phyloP scores from a whole-genome alignment of 2,113 vertebrate species.

The Boleophthalmus pectinirostris region DNA sequence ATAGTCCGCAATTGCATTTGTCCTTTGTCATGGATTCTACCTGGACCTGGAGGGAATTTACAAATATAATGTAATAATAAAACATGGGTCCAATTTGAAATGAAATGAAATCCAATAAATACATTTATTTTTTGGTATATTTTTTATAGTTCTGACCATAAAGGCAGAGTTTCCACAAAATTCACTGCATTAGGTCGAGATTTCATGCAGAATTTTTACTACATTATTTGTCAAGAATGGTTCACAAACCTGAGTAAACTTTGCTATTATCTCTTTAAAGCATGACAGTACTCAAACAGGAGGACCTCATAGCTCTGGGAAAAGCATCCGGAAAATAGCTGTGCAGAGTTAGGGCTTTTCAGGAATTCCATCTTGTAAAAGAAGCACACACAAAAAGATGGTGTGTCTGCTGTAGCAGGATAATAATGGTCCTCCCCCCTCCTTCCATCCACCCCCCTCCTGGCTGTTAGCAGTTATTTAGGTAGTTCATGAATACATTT shows the following conservation, averaged over 20 bases:
- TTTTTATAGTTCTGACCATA: too few species aligned
- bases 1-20: too few species aligned
- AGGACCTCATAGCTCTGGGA: conserved; percentile 50
- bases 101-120: too few species aligned
- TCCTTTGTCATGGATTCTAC: too few species aligned
- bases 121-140: too few species aligned
- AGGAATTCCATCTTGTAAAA: conserved; percentile 37
- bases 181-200: background rate
- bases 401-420: conserved; percentile 12
- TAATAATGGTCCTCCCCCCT: conserved; percentile 40
- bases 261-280: conserved; percentile 32
- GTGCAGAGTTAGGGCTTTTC: conserved; percentile 25
- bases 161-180: too few species aligned
- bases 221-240: background rate
- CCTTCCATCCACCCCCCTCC: background rate
- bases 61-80: too few species aligned
- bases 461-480: conserved; percentile 1
- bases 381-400: conserved; percentile 22
- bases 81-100: too few species aligned
- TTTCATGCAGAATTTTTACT: background rate
- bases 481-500: conserved; percentile 4
- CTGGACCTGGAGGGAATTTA: too few species aligned
- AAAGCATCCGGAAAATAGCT: conserved; percentile 54
- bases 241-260: conserved; percentile 14
- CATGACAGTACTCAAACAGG: conserved; percentile 10